Evolutionary conservation across 1,140 invertebrate genomes (phyloP).

Genomic region (Dysdera silvatica): DNA sequence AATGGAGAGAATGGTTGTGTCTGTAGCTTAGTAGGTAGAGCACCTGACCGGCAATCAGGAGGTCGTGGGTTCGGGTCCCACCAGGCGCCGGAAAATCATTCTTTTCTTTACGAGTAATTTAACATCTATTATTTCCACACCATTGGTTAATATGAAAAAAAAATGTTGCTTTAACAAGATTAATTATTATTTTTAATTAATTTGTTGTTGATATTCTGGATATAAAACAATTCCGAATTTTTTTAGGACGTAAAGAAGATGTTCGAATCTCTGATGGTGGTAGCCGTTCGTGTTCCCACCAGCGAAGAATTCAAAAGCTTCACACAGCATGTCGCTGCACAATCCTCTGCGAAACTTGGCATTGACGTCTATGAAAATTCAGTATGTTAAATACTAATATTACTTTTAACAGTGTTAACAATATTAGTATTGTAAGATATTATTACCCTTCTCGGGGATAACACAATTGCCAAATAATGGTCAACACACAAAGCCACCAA

Average conservation of each 20-base stretch:
- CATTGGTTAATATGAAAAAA: background rate
- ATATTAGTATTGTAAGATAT: too few species aligned
- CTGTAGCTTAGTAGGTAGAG: too few species aligned
- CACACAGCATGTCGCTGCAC: constrained; percentile 15
- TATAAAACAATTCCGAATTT: background rate
- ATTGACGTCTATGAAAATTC: background rate
- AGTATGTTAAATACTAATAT: constrained; percentile 1
- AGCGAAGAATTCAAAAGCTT: constrained; percentile 29
- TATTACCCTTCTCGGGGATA: too few species aligned
- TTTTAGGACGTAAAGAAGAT: constrained; percentile 33
- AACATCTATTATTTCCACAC: too few species aligned
- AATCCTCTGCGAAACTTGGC: constrained; percentile 21
- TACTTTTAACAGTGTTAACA: background rate
- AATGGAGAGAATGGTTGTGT: too few species aligned
- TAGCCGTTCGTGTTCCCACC: constrained; percentile 32
- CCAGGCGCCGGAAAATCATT: too few species aligned
- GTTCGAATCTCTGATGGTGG: constrained; percentile 34
- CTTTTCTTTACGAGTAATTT: too few species aligned
- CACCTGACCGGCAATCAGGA: too few species aligned
- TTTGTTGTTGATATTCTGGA: background rate
- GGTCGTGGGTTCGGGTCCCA: too few species aligned
- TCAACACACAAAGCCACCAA: too few species aligned
- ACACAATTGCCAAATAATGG: too few species aligned
- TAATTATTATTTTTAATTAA: background rate
- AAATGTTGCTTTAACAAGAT: background rate